These are phyloP conservation scores for Malacoraja senta DNA, from an alignment of 2,797 vertebrate genomes.

Conservation along the genomic window DNA sequence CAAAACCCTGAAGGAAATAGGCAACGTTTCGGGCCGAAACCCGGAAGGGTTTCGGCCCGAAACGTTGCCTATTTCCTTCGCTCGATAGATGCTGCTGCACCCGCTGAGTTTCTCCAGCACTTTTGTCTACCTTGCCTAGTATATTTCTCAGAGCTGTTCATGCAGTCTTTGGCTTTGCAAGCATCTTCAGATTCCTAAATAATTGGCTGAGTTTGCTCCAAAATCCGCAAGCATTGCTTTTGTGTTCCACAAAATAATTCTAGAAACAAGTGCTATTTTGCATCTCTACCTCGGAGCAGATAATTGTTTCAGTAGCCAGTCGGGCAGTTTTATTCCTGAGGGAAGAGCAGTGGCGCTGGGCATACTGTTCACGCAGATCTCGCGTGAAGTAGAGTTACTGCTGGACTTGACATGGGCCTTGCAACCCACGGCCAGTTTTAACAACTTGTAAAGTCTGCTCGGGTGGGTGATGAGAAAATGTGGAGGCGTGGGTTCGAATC, in stretches of 20 bases:
- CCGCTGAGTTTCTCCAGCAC: no score
- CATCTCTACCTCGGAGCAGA: neutral
- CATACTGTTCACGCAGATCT: neutral
- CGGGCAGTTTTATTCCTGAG: neutral
- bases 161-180: neutral
- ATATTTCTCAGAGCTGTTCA: neutral
- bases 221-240: neutral
- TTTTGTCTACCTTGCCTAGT: no score
- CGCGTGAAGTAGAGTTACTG: neutral
- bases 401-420: neutral
- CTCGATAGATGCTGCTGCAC: no score
- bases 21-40: no score
- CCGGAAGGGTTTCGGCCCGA: no score
- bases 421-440: neutral
- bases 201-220: neutral
- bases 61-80: no score
- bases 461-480: no score
- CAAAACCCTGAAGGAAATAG: no score
- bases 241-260: neutral
- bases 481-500: no score
- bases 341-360: neutral
- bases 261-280: neutral
- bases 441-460: neutral
- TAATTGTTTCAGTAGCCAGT: neutral
- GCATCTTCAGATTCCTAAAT: neutral